Percentiles rank a stretch among this genome's conserved stretches.
Evolutionary conservation across 2,797 vertebrate species (phyloP).

Genomic region (Amphiprion clarkii): DNA sequence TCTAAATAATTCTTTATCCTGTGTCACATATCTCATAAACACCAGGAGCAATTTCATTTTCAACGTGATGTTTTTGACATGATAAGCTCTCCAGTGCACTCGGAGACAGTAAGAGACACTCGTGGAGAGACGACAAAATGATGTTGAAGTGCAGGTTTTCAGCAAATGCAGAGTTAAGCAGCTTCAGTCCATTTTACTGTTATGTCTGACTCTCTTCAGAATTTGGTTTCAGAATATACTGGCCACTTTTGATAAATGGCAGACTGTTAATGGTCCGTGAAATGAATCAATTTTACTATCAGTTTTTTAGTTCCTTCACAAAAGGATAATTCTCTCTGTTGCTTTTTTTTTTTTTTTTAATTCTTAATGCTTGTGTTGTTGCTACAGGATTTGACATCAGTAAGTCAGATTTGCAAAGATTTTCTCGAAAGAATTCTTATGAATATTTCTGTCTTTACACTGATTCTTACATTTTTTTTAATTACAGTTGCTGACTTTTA

Average conservation of each 20-base stretch:
- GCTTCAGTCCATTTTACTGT: too few species aligned
- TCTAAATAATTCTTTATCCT: conserved; percentile 21
- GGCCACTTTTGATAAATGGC: too few species aligned
- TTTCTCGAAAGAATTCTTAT: background rate
- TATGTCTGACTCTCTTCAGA: too few species aligned
- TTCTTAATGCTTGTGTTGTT: too few species aligned
- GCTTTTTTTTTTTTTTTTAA: too few species aligned
- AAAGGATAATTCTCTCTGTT: too few species aligned
- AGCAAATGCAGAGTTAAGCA: background rate
- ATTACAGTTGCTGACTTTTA: too few species aligned
- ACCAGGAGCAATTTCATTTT: conserved; percentile 6
- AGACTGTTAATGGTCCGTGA: too few species aligned
- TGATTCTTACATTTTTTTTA: background rate
- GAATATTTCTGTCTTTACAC: background rate
- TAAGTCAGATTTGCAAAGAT: background rate
- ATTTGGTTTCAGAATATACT: too few species aligned
- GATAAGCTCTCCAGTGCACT: background rate
- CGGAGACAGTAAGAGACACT: background rate
- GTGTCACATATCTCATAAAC: background rate
- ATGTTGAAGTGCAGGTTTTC: background rate
- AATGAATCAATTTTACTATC: too few species aligned
- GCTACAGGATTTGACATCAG: background rate
- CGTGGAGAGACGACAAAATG: background rate
- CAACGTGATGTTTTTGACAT: conserved; percentile 3
- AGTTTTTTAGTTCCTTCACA: too few species aligned